Evolutionary conservation across 2,113 vertebrate genomes (phyloP).

Genomic region (Xenopus laevis): DNA sequence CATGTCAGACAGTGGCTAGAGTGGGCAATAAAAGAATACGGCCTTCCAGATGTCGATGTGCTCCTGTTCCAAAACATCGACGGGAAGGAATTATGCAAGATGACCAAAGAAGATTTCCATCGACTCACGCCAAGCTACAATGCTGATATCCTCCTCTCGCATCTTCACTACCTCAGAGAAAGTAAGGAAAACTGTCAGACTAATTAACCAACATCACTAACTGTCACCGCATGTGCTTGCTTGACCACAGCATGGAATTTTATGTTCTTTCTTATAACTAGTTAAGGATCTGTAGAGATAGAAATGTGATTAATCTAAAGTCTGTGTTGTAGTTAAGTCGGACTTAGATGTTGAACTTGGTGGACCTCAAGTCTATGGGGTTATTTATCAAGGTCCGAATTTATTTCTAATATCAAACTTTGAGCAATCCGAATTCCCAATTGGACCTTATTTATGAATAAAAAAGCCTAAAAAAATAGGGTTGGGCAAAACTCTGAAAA

Average conservation of each 20-base stretch:
- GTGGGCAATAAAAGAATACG: conserved; percentile 84
- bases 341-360: no score
- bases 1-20: conserved; percentile 86
- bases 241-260: no score
- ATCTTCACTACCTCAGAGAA: conserved; percentile 92
- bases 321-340: no score
- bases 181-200: conserved; percentile 63
- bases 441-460: no score
- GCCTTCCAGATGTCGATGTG: conserved; percentile 75
- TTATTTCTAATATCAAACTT: no score
- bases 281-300: conserved; percentile 40
- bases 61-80: conserved; percentile 80
- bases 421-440: no score
- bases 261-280: conserved; percentile 9
- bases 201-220: no score
- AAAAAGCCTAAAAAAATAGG: no score
- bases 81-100: conserved; percentile 83
- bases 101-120: conserved; percentile 86
- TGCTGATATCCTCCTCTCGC: conserved; percentile 83
- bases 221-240: no score
- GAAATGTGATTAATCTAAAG: conserved; percentile 14
- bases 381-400: no score
- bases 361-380: no score
- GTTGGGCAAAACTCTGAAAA: no score
- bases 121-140: conserved; percentile 83